Percentiles rank a stretch among this genome's conserved stretches.
Evolutionary conservation across 2,888 invertebrate genomes (phyloP).

Genomic region (Euzophera pinguis): DNA sequence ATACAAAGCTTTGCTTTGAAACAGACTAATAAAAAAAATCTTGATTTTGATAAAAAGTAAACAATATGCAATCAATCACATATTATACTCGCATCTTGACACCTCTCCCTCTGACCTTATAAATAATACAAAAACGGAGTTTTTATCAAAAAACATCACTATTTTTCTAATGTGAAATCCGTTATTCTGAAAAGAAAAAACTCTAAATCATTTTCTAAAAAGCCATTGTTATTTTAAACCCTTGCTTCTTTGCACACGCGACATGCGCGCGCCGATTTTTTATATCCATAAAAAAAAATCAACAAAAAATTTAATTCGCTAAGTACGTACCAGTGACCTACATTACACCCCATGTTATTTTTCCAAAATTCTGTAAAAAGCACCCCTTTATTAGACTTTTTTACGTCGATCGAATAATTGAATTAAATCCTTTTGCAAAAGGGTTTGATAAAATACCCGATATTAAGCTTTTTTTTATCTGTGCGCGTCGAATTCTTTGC

Average conservation of each 20-base stretch:
- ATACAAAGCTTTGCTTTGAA: too few species aligned
- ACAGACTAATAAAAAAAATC: not conserved
- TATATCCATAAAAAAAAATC: slow-evolving; percentile 36
- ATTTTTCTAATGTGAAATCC: slow-evolving; percentile 45
- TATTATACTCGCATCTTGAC: slow-evolving; percentile 44
- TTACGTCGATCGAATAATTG: slow-evolving; percentile 56
- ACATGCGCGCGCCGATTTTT: slow-evolving; percentile 65
- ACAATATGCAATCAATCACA: slow-evolving; percentile 61
- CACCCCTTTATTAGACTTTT: slow-evolving; percentile 61
- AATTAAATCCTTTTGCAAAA: slow-evolving; percentile 77
- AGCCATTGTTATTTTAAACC: slow-evolving; percentile 70
- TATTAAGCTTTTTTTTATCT: slow-evolving; percentile 56
- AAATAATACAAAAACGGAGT: slow-evolving; percentile 35
- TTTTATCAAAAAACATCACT: slow-evolving; percentile 36
- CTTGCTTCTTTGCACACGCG: slow-evolving; percentile 60
- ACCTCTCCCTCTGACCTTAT: slow-evolving; percentile 41
- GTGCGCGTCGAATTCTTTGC: slow-evolving; percentile 28
- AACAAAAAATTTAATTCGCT: slow-evolving; percentile 54
- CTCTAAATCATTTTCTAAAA: slow-evolving; percentile 74
- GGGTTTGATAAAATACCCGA: slow-evolving; percentile 69
- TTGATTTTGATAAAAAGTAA: slow-evolving; percentile 12
- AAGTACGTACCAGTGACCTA: slow-evolving; percentile 68
- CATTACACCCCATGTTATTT: slow-evolving; percentile 52
- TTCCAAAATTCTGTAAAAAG: slow-evolving; percentile 62
- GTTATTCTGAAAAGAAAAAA: slow-evolving; percentile 51